Base-by-base conservation (phyloP, 2,888 invertebrate species). In the Elmis aenea region DNA sequence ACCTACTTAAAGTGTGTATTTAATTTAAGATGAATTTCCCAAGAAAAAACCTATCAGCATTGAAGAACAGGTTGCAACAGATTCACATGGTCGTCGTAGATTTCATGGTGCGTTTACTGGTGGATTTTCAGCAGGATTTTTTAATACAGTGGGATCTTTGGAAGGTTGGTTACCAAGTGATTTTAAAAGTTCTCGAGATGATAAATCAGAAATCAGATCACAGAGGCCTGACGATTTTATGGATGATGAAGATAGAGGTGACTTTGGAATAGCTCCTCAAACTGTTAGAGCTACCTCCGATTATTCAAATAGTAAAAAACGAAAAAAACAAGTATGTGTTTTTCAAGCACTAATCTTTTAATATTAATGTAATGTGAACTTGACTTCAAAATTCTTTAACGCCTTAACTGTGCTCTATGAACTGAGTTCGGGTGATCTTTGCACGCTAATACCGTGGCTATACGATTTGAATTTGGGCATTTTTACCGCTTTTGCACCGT, bases 91-190 rank as follows among this genome's bases (percentile, higher is more conserved):
- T 1, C 74, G 87, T 37, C 75, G 92, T 5, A 71, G 97, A 53
- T 99, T 99, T 66, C 99, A 99, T 68, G 99, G 99, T 4, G 99
- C 99, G 0, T 99, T 99, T 62, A 99, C 97, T 0, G 99, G 99
- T 0, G 69, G 89, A 2, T 99, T 97, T 64, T 93, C 95, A 8
- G 99, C 99, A 1, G 99, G 99, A 0, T 96, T 89, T 59, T 96
- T 87, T 61, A 99, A 99, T 61, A 86, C 93, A 0, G 99, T 99
- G 11, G 97, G 95, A 1, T 87, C 94, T 0, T 78, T 87, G 46
- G 95, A 97, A 72, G 96, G 97, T 29, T 99, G 94, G 91, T 77
- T 79, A 5, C 99, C 97, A 0, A 75, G 83, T 16, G 80, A 82
- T 9, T 99, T 96, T 62, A 87, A 88, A 57, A 97, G 97, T 42